Percentiles rank a stretch among this genome's conserved stretches.
Evolutionary conservation across 2,888 invertebrate species (phyloP).

Genomic region (Ornithoptera alexandrae): DNA sequence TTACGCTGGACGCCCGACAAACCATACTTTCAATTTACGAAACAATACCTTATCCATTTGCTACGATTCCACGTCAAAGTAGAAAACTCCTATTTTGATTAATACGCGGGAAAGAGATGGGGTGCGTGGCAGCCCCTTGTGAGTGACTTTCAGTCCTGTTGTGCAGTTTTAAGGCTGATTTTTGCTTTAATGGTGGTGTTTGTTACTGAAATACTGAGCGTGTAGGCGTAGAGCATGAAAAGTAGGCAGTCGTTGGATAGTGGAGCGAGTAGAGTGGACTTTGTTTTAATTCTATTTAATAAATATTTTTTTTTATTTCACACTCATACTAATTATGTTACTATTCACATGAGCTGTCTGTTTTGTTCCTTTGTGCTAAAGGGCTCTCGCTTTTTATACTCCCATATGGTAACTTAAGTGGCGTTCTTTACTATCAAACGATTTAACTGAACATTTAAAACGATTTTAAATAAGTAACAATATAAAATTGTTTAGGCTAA

Average conservation of each 20-base stretch:
- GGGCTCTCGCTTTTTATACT: constrained; percentile 13
- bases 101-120: constrained; percentile 77
- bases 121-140: constrained; percentile 50
- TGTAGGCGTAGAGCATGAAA: constrained; percentile 78
- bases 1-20: constrained; percentile 54
- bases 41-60: constrained; percentile 80
- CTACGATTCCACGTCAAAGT: constrained; percentile 78
- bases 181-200: constrained; percentile 47
- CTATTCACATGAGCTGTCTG: constrained; percentile 20
- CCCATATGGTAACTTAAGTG: background rate
- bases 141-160: constrained; percentile 50
- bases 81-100: constrained; percentile 78
- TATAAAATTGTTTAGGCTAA: background rate
- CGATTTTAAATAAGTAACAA: background rate
- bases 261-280: constrained; percentile 61
- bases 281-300: constrained; percentile 51
- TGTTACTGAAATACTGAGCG: constrained; percentile 73
- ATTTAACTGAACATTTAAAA: background rate
- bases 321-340: constrained; percentile 29
- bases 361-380: constrained; percentile 10
- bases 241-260: constrained; percentile 76
- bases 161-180: constrained; percentile 52
- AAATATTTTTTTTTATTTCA: constrained; percentile 29
- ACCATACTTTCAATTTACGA: constrained; percentile 78
- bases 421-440: background rate